Evolutionary conservation across 1,140 invertebrate genomes (phyloP).

Genomic region (Achroia grisella): DNA sequence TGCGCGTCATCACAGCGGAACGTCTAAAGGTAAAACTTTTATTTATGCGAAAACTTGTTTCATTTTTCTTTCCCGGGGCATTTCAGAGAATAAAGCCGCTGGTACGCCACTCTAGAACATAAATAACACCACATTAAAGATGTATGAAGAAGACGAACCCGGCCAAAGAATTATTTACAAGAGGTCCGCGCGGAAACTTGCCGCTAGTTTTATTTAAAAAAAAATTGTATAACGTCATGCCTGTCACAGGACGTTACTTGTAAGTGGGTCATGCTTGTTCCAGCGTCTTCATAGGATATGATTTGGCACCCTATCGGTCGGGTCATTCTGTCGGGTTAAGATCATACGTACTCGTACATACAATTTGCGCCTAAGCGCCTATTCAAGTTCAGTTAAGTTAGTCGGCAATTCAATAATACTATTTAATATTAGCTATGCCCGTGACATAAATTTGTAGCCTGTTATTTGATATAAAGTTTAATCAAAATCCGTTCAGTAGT

Average conservation of each 20-base stretch:
- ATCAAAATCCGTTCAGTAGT: too few relatives aligned
- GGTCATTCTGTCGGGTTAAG: too few relatives aligned
- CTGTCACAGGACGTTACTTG: not conserved
- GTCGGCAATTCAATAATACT: too few relatives aligned
- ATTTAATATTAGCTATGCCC: too few relatives aligned
- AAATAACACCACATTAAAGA: slow-evolving; percentile 45
- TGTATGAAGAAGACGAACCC: slow-evolving; percentile 37
- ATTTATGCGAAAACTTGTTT: slow-evolving; percentile 58
- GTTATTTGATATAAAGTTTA: too few relatives aligned
- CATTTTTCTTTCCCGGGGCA: slow-evolving; percentile 49
- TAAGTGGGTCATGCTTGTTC: not conserved
- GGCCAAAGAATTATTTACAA: slow-evolving; percentile 33
- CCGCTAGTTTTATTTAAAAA: slow-evolving; percentile 4
- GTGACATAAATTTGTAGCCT: too few relatives aligned
- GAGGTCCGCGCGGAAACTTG: not conserved
- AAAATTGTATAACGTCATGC: not conserved
- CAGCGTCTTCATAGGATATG: too few relatives aligned
- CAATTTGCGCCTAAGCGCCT: too few relatives aligned
- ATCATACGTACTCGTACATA: too few relatives aligned
- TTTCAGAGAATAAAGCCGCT: slow-evolving; percentile 36
- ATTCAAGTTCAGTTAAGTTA: too few relatives aligned
- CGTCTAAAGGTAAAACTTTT: slow-evolving; percentile 36
- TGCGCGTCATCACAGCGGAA: slow-evolving; percentile 27
- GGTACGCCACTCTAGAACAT: slow-evolving; percentile 24
- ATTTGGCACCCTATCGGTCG: too few relatives aligned